Evolutionary conservation across 1,140 invertebrate species (phyloP).

Genomic region (Drosophila varians): DNA sequence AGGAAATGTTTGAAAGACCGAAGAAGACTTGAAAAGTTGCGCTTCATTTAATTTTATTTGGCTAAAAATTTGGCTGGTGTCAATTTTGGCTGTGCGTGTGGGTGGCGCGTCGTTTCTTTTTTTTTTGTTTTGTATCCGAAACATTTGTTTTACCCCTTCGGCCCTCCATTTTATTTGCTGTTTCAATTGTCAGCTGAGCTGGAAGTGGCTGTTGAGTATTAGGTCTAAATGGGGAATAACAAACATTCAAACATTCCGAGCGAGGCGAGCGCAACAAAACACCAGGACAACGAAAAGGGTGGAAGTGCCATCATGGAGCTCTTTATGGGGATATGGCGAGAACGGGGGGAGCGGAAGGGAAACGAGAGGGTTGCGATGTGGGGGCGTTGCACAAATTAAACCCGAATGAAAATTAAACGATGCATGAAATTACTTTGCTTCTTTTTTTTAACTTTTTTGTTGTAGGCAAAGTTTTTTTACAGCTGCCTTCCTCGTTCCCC

Average conservation of each 20-base stretch:
- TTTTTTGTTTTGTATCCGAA: conserved; percentile 20
- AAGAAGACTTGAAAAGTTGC: conserved; percentile 17
- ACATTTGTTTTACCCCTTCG: conserved; percentile 52
- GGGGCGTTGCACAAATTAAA: conserved; percentile 79
- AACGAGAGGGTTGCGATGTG: background rate
- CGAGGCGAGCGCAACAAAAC: background rate
- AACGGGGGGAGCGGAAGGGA: conserved; percentile 22
- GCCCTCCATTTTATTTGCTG: conserved; percentile 61
- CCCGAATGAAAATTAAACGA: conserved; percentile 83
- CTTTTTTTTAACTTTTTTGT: conserved; percentile 42
- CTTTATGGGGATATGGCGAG: conserved; percentile 62
- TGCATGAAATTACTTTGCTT: conserved; percentile 83
- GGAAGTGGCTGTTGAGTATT: conserved; percentile 76
- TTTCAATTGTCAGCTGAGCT: conserved; percentile 71
- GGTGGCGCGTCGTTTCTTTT: conserved; percentile 1
- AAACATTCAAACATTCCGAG: conserved; percentile 60
- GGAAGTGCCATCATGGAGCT: conserved; percentile 51
- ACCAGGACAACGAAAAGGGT: conserved; percentile 15
- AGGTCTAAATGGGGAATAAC: conserved; percentile 79
- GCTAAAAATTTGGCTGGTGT: conserved; percentile 58
- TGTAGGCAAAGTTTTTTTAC: conserved; percentile 37
- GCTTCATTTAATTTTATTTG: conserved; percentile 83
- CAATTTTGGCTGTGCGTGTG: conserved; percentile 47
- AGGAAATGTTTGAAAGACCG: background rate
- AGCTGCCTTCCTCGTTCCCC: background rate